Evolutionary conservation across 1,140 invertebrate species (phyloP).

Genomic region (Lordiphosa mommai): DNA sequence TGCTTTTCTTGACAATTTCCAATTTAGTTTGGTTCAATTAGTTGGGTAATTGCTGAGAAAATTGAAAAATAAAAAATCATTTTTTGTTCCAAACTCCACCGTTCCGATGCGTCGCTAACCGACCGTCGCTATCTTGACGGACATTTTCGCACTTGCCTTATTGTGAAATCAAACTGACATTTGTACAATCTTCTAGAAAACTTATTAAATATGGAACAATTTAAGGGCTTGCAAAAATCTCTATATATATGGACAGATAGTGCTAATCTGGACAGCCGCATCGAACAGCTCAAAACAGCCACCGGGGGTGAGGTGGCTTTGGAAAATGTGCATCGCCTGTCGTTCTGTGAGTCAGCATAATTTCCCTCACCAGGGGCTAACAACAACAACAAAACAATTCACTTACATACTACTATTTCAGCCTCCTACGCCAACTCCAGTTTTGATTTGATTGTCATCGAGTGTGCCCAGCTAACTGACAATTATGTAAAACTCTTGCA

Average conservation of each 20-base stretch:
- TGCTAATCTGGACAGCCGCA: conserved; percentile 50
- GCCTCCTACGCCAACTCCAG: conserved; percentile 81
- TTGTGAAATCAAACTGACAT: conserved; percentile 24
- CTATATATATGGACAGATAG: conserved; percentile 70
- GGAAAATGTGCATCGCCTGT: conserved; percentile 74
- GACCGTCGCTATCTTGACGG: no score
- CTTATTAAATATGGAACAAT: conserved; percentile 56
- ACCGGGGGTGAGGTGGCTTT: conserved; percentile 66
- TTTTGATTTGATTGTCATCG: conserved; percentile 83
- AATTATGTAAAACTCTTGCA: conserved; percentile 81
- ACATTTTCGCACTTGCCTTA: conserved; percentile 1
- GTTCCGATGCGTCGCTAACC: no score
- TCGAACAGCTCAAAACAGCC: conserved; percentile 48
- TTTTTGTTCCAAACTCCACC: no score
- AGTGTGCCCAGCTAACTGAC: conserved; percentile 80
- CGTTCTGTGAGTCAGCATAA: conserved; percentile 57
- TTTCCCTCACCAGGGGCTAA: background rate
- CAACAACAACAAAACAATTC: background rate
- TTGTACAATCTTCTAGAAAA: conserved; percentile 23
- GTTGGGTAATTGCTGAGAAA: no score
- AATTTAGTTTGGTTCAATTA: no score
- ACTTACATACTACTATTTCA: conserved; percentile 58
- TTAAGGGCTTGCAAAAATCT: conserved; percentile 59
- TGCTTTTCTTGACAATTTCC: no score
- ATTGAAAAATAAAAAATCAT: no score